Evolutionary conservation across 2,113 vertebrate species (phyloP).

Genomic region (Cynopterus brachyotis): DNA sequence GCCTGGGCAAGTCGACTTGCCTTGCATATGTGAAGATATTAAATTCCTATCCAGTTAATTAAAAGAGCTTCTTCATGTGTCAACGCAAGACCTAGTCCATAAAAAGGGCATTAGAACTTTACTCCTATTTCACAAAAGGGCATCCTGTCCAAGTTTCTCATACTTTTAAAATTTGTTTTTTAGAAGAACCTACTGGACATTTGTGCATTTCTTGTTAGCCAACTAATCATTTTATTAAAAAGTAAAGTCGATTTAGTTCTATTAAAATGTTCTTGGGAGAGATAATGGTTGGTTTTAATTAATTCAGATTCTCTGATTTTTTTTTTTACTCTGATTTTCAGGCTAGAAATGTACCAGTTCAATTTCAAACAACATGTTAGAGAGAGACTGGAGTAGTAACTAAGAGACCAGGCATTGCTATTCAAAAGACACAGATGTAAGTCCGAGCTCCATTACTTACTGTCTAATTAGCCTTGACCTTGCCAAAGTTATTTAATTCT

Average conservation of each 20-base stretch:
- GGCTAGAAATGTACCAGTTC: neutral
- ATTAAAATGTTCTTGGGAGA: neutral
- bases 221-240: slow-evolving; percentile 20
- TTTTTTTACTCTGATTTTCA: neutral
- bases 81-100: slow-evolving; percentile 78
- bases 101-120: slow-evolving; percentile 79
- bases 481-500: neutral
- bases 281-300: neutral
- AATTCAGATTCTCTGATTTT: neutral
- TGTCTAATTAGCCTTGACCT: neutral
- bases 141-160: slow-evolving; percentile 67
- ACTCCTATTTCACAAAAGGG: slow-evolving; percentile 78
- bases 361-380: slow-evolving; percentile 6
- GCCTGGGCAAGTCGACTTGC: slow-evolving; percentile 80
- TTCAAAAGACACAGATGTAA: neutral
- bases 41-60: slow-evolving; percentile 87
- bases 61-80: slow-evolving; percentile 85
- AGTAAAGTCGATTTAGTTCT: neutral
- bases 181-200: slow-evolving; percentile 53
- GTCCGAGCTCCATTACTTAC: neutral
- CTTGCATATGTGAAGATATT: slow-evolving; percentile 86
- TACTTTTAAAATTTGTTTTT: slow-evolving; percentile 64
- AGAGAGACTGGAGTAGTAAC: neutral
- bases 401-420: neutral
- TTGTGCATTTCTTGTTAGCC: slow-evolving; percentile 50